Evolutionary conservation across 2,797 vertebrate genomes (phyloP).

Genomic region (Rhinella marina): DNA sequence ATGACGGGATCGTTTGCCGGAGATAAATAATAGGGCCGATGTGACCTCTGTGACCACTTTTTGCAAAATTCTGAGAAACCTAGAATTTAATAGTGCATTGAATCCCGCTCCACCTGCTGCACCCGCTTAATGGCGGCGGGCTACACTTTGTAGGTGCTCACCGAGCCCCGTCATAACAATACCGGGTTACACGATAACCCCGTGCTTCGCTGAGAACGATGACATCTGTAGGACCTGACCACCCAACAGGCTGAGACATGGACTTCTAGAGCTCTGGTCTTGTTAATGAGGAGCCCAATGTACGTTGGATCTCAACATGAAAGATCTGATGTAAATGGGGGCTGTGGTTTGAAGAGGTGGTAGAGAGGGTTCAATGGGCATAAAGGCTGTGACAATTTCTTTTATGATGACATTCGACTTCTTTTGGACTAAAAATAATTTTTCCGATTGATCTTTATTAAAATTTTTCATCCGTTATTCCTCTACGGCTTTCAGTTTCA

Average conservation of each 20-base stretch:
- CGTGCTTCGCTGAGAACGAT: not conserved
- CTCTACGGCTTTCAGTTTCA: too few species aligned
- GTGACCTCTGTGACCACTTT: not conserved
- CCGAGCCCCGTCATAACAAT: too few species aligned
- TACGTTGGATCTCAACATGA: not conserved
- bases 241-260: not conserved
- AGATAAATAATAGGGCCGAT: slow-evolving; percentile 12
- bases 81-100: not conserved
- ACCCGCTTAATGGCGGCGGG: not conserved
- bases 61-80: not conserved
- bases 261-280: not conserved
- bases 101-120: not conserved
- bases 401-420: too few species aligned
- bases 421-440: too few species aligned
- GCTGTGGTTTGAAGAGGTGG: not conserved
- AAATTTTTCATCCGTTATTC: too few species aligned
- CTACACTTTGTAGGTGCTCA: not conserved
- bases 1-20: not conserved
- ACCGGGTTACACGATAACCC: not conserved
- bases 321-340: too few species aligned
- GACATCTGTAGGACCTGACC: not conserved
- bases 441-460: too few species aligned
- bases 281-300: not conserved
- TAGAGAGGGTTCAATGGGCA: not conserved
- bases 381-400: too few species aligned